These are phyloP conservation scores for Axis porcinus DNA, from an alignment of 2,113 vertebrate species.

Conservation along the genomic window DNA sequence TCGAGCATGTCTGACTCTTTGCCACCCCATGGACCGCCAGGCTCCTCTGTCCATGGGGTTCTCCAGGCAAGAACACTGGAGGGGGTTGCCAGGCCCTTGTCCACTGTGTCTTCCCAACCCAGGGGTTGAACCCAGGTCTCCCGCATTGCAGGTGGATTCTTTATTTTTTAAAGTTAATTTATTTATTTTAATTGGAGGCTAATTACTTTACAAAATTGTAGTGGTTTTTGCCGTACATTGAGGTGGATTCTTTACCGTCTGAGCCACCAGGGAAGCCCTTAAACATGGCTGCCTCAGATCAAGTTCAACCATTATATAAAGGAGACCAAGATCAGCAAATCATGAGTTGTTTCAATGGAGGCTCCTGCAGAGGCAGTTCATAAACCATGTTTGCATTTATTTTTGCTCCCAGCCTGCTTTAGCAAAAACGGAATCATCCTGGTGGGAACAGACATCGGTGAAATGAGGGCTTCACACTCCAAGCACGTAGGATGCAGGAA, in stretches of 20 bases:
- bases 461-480: neutral
- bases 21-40: neutral
- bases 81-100: neutral
- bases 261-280: too few relatives aligned
- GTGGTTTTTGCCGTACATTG: too few relatives aligned
- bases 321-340: neutral
- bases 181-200: too few relatives aligned
- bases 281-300: neutral
- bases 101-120: neutral
- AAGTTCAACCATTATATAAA: neutral
- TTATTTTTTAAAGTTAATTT: too few relatives aligned
- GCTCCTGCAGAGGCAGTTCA: neutral
- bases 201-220: too few relatives aligned
- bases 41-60: neutral
- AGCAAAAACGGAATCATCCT: neutral
- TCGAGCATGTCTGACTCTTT: neutral
- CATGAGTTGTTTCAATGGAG: fast-evolving
- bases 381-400: neutral
- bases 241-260: neutral
- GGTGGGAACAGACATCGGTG: neutral
- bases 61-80: neutral
- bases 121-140: neutral
- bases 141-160: neutral
- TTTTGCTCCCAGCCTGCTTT: neutral
- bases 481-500: fast-evolving